Evolutionary conservation across 2,797 vertebrate genomes (phyloP), one percentile per base, ranked within the genome.

Genomic region (Cephalopachus bancanus): DNA sequence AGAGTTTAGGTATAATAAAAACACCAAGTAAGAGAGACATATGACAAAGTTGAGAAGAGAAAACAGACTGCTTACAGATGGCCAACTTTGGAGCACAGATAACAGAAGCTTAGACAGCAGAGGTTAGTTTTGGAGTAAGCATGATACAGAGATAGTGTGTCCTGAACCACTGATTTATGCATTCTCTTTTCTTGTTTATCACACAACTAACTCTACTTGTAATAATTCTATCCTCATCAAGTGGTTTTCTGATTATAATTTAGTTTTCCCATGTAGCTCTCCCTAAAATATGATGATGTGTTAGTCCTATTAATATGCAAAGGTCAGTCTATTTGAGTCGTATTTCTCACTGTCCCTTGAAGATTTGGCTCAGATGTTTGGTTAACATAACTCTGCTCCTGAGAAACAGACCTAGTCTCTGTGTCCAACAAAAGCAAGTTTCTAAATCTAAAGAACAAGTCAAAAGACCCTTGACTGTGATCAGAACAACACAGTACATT

Each of bases 181-280:
- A 60, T 17, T 78, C 60, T n/a, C 0, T 91, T 85, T 51, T 78
- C 49, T 49, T 60, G 17, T 49, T 44, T 91, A 87, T 55, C 76
- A 51, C 26, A 72, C n/a, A 93, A 20, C 22, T 67, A 90, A 86
- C 30, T 59, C n/a, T 37, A 33, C 28, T 49, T 59, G 28, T 26
- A 88, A 75, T 59, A 30, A 94, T 67, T 89, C 72, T 84, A 26
- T 57, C n/a, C 37, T 93, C 51, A 95, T 51, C 69, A 85, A 67
- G 3, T 67, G 33, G 62, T 83, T 20, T 92, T 79, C 51, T 69
- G 78, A 76, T 81, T 92, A 89, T 10, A 81, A 62, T 71, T 89
- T 62, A 67, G 12, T 69, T 93, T 44, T 93, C 11, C 33, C 49
- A 91, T 6, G 12, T 62, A 78, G n/a, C 2, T 74, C 8, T 72